Evolutionary conservation across 2,113 vertebrate species (phyloP).

Genomic region (Vanacampus margaritifer): DNA sequence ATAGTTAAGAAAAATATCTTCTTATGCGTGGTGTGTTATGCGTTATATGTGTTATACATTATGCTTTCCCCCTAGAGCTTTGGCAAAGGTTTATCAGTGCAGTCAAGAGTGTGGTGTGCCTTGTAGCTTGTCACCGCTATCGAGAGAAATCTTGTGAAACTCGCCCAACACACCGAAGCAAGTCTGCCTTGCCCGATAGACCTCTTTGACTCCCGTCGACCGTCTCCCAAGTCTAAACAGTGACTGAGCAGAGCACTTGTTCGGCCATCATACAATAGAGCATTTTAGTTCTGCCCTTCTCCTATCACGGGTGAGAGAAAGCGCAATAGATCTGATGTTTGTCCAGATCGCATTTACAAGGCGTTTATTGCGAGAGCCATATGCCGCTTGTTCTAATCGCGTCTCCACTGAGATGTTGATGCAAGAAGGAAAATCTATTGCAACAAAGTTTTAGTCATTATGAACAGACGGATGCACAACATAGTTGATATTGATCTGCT

Average conservation of each 20-base stretch:
- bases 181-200: constrained; percentile 40
- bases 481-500: constrained; percentile 60
- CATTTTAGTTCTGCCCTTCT: constrained; percentile 31
- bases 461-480: constrained; percentile 37
- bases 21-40: too few species aligned
- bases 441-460: constrained; percentile 39
- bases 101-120: constrained; percentile 23
- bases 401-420: constrained; percentile 27
- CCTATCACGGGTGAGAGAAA: constrained; percentile 36
- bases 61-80: neutral
- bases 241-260: constrained; percentile 23
- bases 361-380: constrained; percentile 14
- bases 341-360: constrained; percentile 25
- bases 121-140: constrained; percentile 51
- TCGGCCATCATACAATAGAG: constrained; percentile 29
- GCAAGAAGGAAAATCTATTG: constrained; percentile 26
- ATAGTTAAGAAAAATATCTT: neutral
- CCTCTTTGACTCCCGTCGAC: constrained; percentile 42
- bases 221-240: constrained; percentile 27
- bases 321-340: constrained; percentile 29
- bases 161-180: constrained; percentile 38
- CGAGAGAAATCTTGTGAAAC: constrained; percentile 56
- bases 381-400: constrained; percentile 35
- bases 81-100: constrained; percentile 1
- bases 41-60: neutral